A percentile compares a stretch with the other conserved stretches of the same genome.
Conservation (phyloP, 2,113 vertebrate species). For the Galeopterus variegatus region DNA sequence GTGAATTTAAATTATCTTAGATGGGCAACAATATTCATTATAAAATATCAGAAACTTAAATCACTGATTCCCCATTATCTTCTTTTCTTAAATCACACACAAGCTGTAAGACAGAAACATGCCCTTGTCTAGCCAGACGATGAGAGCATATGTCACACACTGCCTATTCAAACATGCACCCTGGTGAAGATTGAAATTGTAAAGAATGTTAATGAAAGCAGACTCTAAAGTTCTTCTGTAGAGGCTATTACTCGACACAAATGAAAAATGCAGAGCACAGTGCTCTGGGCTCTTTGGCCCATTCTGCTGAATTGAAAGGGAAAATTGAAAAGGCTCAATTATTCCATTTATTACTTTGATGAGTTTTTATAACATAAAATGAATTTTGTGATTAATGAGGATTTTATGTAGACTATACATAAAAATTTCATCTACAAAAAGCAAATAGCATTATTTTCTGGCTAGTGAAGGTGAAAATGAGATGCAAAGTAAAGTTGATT, state of each 20-base stretch:
- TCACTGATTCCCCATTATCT: not conserved
- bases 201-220: slow-evolving; percentile 53
- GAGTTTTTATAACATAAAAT: slow-evolving; percentile 81
- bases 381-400: slow-evolving; percentile 82
- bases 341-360: slow-evolving; percentile 81
- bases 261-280: slow-evolving; percentile 66
- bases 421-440: slow-evolving; percentile 66
- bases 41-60: slow-evolving; percentile 39
- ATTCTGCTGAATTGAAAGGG: slow-evolving; percentile 75
- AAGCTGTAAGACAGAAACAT: not conserved
- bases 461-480: slow-evolving; percentile 77
- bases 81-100: not conserved
- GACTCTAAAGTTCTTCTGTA: slow-evolving; percentile 18
- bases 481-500: slow-evolving; percentile 82
- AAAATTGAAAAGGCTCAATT: slow-evolving; percentile 82
- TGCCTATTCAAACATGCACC: not conserved
- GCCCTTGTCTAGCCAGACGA: not conserved
- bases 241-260: slow-evolving; percentile 56
- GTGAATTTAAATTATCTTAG: slow-evolving; percentile 26
- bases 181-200: slow-evolving; percentile 54
- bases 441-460: slow-evolving; percentile 76
- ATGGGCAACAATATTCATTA: slow-evolving; percentile 2
- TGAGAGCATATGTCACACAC: not conserved
- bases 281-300: slow-evolving; percentile 68
- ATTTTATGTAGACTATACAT: slow-evolving; percentile 73